These are phyloP conservation scores for Itoplectis maculator DNA, from an alignment of 2,888 invertebrate species.

Conservation along the genomic window DNA sequence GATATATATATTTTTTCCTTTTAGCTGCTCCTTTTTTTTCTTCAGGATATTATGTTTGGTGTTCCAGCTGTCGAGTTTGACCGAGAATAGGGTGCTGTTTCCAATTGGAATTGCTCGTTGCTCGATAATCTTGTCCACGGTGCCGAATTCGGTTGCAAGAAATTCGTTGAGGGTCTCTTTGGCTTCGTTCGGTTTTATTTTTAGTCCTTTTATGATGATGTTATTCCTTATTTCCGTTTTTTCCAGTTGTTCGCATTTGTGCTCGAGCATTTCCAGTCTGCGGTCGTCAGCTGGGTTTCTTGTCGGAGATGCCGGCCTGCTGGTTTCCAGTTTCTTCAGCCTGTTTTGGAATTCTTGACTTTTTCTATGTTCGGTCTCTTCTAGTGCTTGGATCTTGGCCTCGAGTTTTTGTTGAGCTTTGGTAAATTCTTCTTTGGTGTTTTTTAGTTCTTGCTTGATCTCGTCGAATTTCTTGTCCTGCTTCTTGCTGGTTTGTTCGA, in stretches of 20 bases:
- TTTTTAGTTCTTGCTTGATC: slow-evolving; percentile 14
- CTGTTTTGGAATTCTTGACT: neutral
- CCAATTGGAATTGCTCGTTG: slow-evolving; percentile 25
- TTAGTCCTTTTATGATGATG: neutral
- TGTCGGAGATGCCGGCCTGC: neutral
- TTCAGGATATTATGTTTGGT: slow-evolving; percentile 23
- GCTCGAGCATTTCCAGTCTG: slow-evolving; percentile 20
- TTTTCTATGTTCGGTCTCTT: slow-evolving; percentile 9
- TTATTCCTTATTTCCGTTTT: slow-evolving; percentile 9
- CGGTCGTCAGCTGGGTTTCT: neutral
- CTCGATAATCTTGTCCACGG: slow-evolving; percentile 68
- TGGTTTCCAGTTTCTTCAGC: neutral
- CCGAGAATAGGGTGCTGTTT: slow-evolving; percentile 18
- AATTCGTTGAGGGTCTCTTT: neutral
- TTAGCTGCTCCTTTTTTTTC: slow-evolving; percentile 26
- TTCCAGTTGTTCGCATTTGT: too few relatives aligned
- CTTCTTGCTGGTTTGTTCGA: neutral
- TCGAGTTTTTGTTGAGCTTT: slow-evolving; percentile 5
- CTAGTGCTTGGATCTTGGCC: slow-evolving; percentile 6
- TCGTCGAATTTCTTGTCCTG: slow-evolving; percentile 32
- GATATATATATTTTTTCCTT: slow-evolving; percentile 28
- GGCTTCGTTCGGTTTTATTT: neutral
- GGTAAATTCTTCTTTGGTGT: slow-evolving; percentile 6
- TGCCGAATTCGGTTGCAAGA: slow-evolving; percentile 26
- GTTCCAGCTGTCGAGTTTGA: slow-evolving; percentile 30